Conservation (phyloP, 2,888 invertebrate genomes). For the Lithophane leautieri region DNA sequence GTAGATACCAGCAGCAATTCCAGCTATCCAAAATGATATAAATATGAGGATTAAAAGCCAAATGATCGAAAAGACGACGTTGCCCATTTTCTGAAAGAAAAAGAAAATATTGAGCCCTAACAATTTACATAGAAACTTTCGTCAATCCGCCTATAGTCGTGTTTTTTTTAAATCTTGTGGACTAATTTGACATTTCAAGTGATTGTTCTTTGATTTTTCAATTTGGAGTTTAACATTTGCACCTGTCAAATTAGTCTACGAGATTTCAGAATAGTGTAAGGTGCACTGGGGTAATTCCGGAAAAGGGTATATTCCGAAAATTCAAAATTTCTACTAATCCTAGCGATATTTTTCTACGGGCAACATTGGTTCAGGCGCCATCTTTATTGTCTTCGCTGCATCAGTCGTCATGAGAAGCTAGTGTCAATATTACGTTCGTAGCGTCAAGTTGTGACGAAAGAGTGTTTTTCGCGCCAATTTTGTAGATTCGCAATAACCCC, state of each 20-base stretch:
- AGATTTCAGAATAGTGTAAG: no score
- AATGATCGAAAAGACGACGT: background rate
- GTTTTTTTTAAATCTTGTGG: no score
- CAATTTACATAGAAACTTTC: background rate
- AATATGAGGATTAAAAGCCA: constrained; percentile 87
- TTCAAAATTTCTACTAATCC: background rate
- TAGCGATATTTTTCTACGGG: background rate
- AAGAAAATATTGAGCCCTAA: background rate
- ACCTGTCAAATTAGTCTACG: no score
- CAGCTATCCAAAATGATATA: constrained; percentile 92
- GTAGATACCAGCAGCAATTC: constrained; percentile 92
- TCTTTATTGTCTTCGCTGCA: background rate
- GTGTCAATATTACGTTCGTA: background rate
- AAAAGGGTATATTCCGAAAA: no score
- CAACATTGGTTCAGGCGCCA: background rate
- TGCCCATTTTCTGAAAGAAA: constrained; percentile 38
- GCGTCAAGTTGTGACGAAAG: background rate
- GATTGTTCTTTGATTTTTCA: no score
- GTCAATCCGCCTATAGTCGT: background rate
- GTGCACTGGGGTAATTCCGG: no score
- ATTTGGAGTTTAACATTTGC: no score
- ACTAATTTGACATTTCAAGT: no score
- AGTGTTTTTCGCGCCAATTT: background rate
- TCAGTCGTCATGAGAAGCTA: background rate
- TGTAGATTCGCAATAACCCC: background rate